phyloP scores from a whole-genome alignment of 92 coral and sea anemone species.

The Epizoanthus illoricatus region DNA sequence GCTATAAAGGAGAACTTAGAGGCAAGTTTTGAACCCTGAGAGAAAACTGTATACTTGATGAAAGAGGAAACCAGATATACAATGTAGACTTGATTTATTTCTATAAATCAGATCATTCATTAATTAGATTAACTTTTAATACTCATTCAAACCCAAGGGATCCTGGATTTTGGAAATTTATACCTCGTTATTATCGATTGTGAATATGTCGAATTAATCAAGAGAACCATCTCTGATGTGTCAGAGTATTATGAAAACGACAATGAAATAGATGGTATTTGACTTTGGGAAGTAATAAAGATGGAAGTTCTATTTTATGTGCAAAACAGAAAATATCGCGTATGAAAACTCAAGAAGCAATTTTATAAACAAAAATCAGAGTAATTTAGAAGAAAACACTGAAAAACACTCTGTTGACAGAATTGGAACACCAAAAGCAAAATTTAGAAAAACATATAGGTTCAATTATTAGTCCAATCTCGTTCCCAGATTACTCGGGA shows the following conservation, averaged over 20 bases:
- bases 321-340: conserved; percentile 13
- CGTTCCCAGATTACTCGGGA: no score
- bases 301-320: neutral
- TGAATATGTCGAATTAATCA: neutral
- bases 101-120: neutral
- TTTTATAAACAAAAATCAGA: neutral
- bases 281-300: neutral
- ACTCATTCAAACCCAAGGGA: neutral
- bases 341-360: neutral
- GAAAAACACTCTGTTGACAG: neutral
- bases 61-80: neutral
- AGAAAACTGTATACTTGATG: neutral
- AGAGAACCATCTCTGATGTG: neutral
- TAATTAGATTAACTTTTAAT: neutral
- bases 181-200: neutral
- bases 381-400: neutral
- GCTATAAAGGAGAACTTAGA: neutral
- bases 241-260: neutral
- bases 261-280: neutral
- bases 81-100: neutral
- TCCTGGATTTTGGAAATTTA: neutral
- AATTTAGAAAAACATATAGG: conserved; percentile 3
- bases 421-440: neutral
- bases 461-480: neutral
- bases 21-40: neutral